phyloP scores from a whole-genome alignment of 2,888 invertebrate genomes.

The Halictus ligatus region DNA sequence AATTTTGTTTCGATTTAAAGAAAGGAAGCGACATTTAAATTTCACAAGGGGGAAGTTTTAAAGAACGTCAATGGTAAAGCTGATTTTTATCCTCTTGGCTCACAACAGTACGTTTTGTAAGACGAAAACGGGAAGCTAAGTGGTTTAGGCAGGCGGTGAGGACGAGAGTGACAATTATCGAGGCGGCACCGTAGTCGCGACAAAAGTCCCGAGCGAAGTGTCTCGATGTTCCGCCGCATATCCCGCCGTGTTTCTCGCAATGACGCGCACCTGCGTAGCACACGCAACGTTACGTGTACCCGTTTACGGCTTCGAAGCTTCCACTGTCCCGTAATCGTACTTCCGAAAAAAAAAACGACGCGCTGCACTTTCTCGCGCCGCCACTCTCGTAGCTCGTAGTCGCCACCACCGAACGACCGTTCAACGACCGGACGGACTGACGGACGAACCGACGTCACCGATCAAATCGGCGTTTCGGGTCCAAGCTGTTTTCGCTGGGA shows the following conservation, averaged over 20 bases:
- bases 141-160: background rate
- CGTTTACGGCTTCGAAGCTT: constrained; percentile 56
- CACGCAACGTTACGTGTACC: constrained; percentile 52
- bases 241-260: constrained; percentile 42
- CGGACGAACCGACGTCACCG: background rate
- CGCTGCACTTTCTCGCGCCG: constrained; percentile 14
- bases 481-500: background rate
- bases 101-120: background rate
- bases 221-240: constrained; percentile 24
- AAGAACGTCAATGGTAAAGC: too few species aligned
- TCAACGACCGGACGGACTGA: background rate
- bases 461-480: background rate
- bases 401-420: constrained; percentile 7
- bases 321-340: constrained; percentile 36
- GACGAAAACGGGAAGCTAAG: background rate
- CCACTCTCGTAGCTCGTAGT: constrained; percentile 29
- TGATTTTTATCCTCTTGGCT: too few species aligned
- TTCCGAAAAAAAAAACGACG: constrained; percentile 15
- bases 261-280: constrained; percentile 41
- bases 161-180: background rate
- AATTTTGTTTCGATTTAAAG: too few species aligned
- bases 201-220: background rate
- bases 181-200: background rate
- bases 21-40: too few species aligned
- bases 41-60: too few species aligned